phyloP scores from a whole-genome alignment of 2,797 vertebrate genomes.

The Thaleichthys pacificus region DNA sequence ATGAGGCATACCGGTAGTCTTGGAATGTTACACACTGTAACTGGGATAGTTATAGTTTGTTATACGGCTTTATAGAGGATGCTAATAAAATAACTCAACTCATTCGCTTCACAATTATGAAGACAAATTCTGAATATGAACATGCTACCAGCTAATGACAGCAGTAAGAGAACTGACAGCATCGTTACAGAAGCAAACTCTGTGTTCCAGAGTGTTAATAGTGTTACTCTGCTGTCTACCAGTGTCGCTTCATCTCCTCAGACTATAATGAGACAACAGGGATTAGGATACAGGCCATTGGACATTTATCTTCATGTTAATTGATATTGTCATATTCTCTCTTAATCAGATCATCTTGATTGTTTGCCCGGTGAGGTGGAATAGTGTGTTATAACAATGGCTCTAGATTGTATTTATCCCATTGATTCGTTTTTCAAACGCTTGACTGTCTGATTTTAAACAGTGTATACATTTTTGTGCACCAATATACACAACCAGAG shows the following conservation, averaged over 20 bases:
- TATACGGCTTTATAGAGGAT: neutral
- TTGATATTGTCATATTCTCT: neutral
- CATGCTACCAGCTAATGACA: neutral
- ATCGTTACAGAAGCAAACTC: neutral
- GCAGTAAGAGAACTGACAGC: neutral
- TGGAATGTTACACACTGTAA: neutral
- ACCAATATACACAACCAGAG: no score
- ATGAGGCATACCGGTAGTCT: neutral
- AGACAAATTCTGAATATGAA: neutral
- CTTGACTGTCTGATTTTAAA: no score
- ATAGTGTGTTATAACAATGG: neutral
- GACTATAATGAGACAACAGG: slow-evolving; percentile 10
- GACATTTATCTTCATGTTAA: neutral
- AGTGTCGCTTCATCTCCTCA: neutral
- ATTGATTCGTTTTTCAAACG: no score
- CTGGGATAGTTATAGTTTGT: neutral
- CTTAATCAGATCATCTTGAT: neutral
- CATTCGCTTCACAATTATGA: neutral
- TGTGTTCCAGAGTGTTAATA: neutral
- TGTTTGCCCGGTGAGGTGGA: neutral
- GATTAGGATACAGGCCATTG: neutral
- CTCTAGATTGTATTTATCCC: neutral
- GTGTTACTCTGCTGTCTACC: neutral
- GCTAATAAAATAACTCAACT: neutral
- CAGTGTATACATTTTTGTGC: no score